Base-by-base conservation (phyloP, 2,113 vertebrate genomes). In the Nibea coibor region DNA sequence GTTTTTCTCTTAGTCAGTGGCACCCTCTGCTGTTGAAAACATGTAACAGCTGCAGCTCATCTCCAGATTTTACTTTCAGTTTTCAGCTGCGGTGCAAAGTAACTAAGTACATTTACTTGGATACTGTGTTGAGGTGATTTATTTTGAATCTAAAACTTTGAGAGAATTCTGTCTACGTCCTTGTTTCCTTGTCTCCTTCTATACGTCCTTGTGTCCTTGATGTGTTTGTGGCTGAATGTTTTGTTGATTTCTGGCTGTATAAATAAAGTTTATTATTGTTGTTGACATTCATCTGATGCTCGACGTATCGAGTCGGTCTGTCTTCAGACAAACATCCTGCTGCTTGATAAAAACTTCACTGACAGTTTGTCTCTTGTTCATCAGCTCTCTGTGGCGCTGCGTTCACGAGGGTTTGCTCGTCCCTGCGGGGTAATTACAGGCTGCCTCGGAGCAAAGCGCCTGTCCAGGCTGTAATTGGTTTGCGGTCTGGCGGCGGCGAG, bases 351-450 rank as follows among this genome's bases (percentile, higher is more conserved):
- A 35, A 35, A 8, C 35, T 35, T 6, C 7, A 35, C 5, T 35
- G 35, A 35, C 35, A 35, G 35, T 35, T 35, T 2, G 10, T 16
- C 48, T 71, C 53, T 64, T 53, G 39, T 78, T 70, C 62, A 63
- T 78, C 57, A 71, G 54, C 63, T 63, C 54, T 22, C 35, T 9
- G 17, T 4, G 58, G 4, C 19, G 5, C 24, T 56, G 67, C 56
- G 58, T 47, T 22, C 57, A 39, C 14, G 0, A 16, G 58, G 58
- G 57, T 45, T 47, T 42, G 35, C 17, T 62, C n/a, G 43, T 70
- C 76, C 76, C 76, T 45, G 66, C 76, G 63, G 76, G 57, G 45
- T 62, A 54, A 78, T 70, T 45, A 70, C 76, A 70, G 47, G 43
- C 76, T 12, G 47, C 66, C 66, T 54, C 47, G 24, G 47, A 14